Conservation (phyloP, 2,797 vertebrate genomes). For the Eulemur albifrons region DNA sequence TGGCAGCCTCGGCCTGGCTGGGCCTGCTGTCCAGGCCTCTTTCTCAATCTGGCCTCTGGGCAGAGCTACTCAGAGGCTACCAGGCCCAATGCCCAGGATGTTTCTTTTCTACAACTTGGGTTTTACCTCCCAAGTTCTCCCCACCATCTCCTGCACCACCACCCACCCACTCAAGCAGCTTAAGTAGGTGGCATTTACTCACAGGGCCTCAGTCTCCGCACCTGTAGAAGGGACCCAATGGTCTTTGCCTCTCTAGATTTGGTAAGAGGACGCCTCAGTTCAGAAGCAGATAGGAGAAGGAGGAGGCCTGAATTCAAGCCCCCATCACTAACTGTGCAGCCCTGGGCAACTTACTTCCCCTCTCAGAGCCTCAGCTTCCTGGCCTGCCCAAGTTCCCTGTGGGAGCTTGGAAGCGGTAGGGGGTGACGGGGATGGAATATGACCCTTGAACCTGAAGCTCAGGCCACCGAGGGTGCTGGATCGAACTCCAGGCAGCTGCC, state of each 20-base stretch:
- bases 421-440: not conserved
- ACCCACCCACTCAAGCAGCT: not conserved
- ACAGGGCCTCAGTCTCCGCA: not conserved
- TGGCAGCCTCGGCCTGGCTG: not conserved
- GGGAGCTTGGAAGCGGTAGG: not conserved
- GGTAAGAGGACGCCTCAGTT: not conserved
- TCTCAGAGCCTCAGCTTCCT: not conserved
- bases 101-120: not conserved
- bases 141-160: not conserved
- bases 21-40: not conserved
- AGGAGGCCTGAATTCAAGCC: not conserved
- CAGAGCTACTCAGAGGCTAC: constrained; percentile 26
- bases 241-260: not conserved
- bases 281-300: not conserved
- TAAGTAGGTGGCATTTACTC: not conserved
- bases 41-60: constrained; percentile 67
- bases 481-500: constrained; percentile 1
- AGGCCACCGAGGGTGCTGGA: not conserved
- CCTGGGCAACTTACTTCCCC: not conserved
- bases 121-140: not conserved
- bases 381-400: not conserved
- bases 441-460: not conserved
- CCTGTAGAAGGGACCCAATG: not conserved
- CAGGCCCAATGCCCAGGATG: not conserved
- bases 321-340: not conserved